Evolutionary conservation across 1,140 invertebrate genomes (phyloP), one percentile per base, ranked within the genome.

Genomic region (Caenorhabditis inopinata): DNA sequence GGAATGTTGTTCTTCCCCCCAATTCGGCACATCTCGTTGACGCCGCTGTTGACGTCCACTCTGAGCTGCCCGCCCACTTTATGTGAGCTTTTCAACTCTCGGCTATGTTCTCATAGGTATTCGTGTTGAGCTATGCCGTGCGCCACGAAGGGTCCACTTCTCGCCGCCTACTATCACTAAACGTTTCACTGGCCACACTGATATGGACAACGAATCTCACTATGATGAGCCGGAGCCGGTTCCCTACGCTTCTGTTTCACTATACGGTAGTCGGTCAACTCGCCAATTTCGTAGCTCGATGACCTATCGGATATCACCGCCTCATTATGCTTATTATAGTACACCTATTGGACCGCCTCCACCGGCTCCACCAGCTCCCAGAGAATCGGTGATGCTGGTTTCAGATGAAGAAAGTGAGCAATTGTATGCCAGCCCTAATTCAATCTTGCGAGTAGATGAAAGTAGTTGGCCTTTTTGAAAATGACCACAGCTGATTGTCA

Each of bases 1-100:
- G 58, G 58, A 68, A 68, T 68, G 58, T 68, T 68, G 58, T 68
- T 68, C 58, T 68, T 68, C 35, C 38, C n/a, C n/a, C 32, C 25
- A 32, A 32, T 68, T 68, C 58, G n/a, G 16, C 58, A 68, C 32
- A 32, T 38, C 51, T 58, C 51, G 51, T 58, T 58, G 51, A 68
- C 58, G 58, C 32, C 29, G 29, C 32, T 68, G 58, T 68, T 68
- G 58, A 68, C 58, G 58, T 68, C 58, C 58, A 68, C 58, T 68
- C 32, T 32, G 23, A 16, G n/a, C 58, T 68, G n/a, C n/a, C 58
- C 58, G 58, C 58, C 58, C 58, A 68, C 38, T 68, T 68, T 68
- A 68, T 68, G 32, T 32, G 32, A 68, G 58, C 58, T 68, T 68
- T 32, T 2, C 14, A 68, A 68, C 58, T 35, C 32, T 32, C 12